Conservation (phyloP, 2,797 vertebrate species). For the Florisuga fusca region DNA sequence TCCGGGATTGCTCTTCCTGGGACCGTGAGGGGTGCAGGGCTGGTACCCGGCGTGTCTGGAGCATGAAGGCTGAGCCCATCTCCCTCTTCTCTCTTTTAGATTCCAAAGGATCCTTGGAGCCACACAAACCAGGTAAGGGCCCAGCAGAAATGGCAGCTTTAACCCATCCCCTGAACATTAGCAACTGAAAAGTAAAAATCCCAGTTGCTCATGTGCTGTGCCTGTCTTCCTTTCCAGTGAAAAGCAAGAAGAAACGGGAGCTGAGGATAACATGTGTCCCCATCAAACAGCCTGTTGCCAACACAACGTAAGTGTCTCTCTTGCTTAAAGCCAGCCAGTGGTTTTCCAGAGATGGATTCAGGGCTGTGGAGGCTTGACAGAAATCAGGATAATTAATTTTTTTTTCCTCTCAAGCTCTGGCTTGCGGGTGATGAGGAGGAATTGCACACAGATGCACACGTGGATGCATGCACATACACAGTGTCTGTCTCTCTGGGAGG, state of each 20-base stretch:
- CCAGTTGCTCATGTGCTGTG: not conserved
- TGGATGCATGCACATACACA: not conserved
- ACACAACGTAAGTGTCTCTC: constrained; percentile 78
- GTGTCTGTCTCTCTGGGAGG: not conserved
- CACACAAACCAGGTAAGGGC: constrained; percentile 55
- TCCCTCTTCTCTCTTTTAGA: constrained; percentile 44
- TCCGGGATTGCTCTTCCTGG: rapidly evolving
- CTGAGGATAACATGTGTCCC: constrained; percentile 78
- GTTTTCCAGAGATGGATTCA: not conserved
- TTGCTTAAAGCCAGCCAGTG: not conserved
- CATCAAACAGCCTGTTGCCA: constrained; percentile 74
- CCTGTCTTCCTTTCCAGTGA: constrained; percentile 61
- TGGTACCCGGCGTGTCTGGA: not conserved
- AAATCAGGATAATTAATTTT: not conserved
- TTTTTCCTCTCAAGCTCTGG: not conserved
- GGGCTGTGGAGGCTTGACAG: not conserved
- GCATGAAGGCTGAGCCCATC: not conserved
- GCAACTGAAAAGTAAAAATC: not conserved
- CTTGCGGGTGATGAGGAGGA: not conserved
- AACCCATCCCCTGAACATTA: not conserved
- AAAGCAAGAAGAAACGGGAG: constrained; percentile 77
- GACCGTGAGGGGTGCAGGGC: rapidly evolving
- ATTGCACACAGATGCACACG: rapidly evolving
- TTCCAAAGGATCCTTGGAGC: constrained; percentile 73
- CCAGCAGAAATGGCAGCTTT: not conserved